Evolutionary conservation across 2,888 invertebrate species (phyloP).

Genomic region (Euzetes globulus): DNA sequence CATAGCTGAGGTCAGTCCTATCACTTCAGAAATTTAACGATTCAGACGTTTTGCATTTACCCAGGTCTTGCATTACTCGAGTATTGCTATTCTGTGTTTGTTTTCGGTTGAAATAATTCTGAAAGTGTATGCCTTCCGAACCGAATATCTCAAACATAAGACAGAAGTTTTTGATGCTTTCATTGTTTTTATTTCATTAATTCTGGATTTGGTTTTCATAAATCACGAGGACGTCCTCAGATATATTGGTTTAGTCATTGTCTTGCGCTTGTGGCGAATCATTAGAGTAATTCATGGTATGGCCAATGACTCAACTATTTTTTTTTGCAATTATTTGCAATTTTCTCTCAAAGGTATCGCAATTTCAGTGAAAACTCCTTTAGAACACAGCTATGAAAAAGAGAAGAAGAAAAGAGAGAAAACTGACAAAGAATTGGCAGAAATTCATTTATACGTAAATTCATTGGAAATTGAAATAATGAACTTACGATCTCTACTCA

Average conservation of each 20-base stretch:
- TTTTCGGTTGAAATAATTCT: constrained; percentile 47
- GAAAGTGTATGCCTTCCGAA: constrained; percentile 47
- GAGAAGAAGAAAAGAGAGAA: constrained; percentile 46
- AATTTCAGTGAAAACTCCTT: constrained; percentile 47
- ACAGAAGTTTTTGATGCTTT: constrained; percentile 50
- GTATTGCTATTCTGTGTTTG: constrained; percentile 46
- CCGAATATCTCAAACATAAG: constrained; percentile 48
- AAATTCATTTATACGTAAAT: constrained; percentile 47
- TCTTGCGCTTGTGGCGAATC: constrained; percentile 49
- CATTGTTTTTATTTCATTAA: constrained; percentile 48
- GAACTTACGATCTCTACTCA: constrained; percentile 45
- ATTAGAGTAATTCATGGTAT: constrained; percentile 50
- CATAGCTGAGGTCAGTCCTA: neutral
- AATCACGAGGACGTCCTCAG: constrained; percentile 44
- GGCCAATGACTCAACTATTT: constrained; percentile 17
- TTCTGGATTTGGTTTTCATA: constrained; percentile 47
- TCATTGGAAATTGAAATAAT: constrained; percentile 48
- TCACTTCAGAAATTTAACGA: neutral
- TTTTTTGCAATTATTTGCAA: neutral
- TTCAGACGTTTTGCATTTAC: too few species aligned
- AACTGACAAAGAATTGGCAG: constrained; percentile 47
- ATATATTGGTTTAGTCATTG: constrained; percentile 48
- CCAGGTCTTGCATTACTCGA: constrained; percentile 46
- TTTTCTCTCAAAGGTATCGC: constrained; percentile 38
- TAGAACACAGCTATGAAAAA: constrained; percentile 46